phyloP scores from a whole-genome alignment of 2,113 vertebrate genomes.

The Marcusenius ussheri region DNA sequence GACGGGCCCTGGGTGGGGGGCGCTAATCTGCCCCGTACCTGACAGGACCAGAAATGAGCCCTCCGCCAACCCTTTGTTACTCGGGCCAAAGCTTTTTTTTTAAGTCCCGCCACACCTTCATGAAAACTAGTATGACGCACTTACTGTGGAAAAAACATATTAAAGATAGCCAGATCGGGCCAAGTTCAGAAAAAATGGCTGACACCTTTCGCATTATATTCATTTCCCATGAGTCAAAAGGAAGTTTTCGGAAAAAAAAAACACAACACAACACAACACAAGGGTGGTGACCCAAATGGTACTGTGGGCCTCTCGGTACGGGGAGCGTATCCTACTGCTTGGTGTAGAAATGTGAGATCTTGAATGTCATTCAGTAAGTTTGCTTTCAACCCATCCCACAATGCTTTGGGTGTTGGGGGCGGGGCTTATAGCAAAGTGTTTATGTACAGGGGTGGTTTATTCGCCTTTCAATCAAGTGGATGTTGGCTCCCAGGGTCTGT shows the following conservation, averaged over 20 bases:
- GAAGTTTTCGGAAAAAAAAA: neutral
- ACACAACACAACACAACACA: neutral
- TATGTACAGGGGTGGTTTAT: neutral
- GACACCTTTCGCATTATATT: neutral
- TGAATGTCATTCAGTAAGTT: neutral
- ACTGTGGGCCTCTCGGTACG: neutral
- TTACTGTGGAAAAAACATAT: neutral
- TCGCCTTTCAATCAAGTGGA: neutral
- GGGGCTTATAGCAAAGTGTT: neutral
- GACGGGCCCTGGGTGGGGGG: neutral
- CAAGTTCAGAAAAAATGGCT: neutral
- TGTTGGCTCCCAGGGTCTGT: neutral
- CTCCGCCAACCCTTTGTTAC: neutral
- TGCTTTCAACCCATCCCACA: neutral
- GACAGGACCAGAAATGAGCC: neutral
- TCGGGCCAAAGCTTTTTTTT: neutral
- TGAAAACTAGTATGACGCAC: neutral
- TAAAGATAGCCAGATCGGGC: neutral
- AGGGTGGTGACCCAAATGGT: neutral
- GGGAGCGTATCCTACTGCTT: neutral
- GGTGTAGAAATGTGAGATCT: neutral
- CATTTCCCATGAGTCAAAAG: neutral
- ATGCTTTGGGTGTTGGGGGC: neutral
- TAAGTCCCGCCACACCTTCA: neutral
- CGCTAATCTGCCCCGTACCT: neutral